phyloP scores from a whole-genome alignment of 2,113 vertebrate genomes.

The Ailuropoda melanoleuca region DNA sequence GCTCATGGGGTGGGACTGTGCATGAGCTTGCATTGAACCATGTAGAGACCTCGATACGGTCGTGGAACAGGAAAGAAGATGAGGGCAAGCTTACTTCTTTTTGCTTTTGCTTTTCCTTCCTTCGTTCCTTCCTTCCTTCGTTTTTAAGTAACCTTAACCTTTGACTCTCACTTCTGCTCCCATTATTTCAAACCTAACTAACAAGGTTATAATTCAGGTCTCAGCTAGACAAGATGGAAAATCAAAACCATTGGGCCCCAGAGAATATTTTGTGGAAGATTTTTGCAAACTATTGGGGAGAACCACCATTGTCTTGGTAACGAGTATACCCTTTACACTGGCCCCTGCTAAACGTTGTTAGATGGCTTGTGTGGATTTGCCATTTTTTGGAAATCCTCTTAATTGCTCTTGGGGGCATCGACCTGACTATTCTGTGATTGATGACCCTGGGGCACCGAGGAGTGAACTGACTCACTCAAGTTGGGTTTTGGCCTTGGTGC shows the following conservation, averaged over 20 bases:
- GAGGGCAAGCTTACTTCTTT: not conserved
- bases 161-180: not conserved
- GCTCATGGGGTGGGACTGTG: constrained; percentile 39
- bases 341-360: not conserved
- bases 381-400: not conserved
- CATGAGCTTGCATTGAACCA: constrained; percentile 57
- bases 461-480: not conserved
- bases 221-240: constrained; percentile 36
- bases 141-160: not conserved
- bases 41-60: constrained; percentile 28
- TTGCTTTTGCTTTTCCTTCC: not conserved
- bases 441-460: not conserved
- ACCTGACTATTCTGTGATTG: not conserved
- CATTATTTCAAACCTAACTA: constrained; percentile 23
- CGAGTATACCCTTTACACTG: not conserved
- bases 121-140: not conserved
- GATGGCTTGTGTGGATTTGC: not conserved
- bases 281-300: not conserved
- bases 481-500: not conserved
- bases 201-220: not conserved
- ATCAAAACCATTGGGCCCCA: constrained; percentile 25
- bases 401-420: not conserved
- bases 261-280: constrained; percentile 1
- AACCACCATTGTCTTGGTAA: not conserved
- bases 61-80: not conserved